Evolutionary conservation across 2,113 vertebrate species (phyloP).

Genomic region (Alligator sinensis): DNA sequence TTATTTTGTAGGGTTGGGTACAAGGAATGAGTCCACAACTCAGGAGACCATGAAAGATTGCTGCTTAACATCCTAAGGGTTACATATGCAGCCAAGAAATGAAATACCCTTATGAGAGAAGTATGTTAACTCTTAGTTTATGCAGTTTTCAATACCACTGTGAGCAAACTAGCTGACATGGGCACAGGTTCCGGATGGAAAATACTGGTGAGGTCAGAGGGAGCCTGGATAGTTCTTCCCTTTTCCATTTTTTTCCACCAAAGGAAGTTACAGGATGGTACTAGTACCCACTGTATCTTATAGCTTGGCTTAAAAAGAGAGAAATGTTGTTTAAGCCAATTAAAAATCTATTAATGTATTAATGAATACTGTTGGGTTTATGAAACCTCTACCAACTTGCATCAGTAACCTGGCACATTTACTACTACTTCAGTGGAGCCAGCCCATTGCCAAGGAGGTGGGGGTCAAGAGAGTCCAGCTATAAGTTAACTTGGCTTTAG

Average conservation of each 20-base stretch:
- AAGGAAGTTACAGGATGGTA: neutral
- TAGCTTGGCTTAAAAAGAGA: constrained; percentile 5
- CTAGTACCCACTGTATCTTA: neutral
- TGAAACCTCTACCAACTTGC: neutral
- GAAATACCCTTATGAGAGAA: neutral
- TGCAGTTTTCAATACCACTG: neutral
- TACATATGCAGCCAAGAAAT: neutral
- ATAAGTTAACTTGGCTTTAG: neutral
- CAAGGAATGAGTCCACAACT: neutral
- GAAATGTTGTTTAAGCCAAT: neutral
- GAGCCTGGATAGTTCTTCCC: neutral
- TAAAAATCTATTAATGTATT: neutral
- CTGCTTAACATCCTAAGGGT: neutral
- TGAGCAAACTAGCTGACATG: neutral
- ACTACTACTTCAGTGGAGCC: neutral
- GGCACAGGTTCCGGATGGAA: neutral
- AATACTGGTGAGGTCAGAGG: neutral
- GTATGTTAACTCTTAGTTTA: neutral
- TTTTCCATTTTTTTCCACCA: neutral
- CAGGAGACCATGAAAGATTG: neutral
- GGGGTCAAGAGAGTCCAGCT: neutral
- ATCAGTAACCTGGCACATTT: neutral
- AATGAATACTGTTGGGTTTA: neutral
- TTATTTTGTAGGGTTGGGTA: neutral
- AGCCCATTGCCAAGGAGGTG: neutral